phyloP scores from a whole-genome alignment of 2,797 vertebrate species.

The Podarcis lilfordi region DNA sequence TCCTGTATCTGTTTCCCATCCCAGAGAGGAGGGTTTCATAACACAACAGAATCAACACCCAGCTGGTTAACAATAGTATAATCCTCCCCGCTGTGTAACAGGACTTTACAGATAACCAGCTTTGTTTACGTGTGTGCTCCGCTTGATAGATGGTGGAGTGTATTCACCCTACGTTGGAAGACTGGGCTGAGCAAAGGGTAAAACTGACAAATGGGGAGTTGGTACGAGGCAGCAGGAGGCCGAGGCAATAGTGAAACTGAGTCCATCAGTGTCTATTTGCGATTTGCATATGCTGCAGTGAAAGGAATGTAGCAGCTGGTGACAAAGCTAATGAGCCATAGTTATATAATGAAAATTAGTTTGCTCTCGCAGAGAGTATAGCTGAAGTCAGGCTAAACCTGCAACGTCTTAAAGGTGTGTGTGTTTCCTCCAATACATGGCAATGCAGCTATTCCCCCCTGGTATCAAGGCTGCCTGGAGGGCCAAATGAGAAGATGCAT shows the following conservation, averaged over 20 bases:
- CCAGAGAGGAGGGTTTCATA: not conserved
- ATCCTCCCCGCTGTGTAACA: not conserved
- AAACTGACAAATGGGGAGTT: not conserved
- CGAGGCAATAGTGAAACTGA: not conserved
- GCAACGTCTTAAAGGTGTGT: not conserved
- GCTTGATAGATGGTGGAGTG: too few species aligned
- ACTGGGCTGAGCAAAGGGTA: not conserved
- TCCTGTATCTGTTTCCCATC: too few species aligned
- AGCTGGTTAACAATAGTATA: not conserved
- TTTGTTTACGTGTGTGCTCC: too few species aligned
- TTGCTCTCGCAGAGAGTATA: not conserved
- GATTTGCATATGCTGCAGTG: not conserved
- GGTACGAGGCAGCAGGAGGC: not conserved
- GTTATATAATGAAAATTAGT: constrained; percentile 1
- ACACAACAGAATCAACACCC: not conserved
- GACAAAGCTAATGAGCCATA: constrained; percentile 15
- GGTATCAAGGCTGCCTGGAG: not conserved
- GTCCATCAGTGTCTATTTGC: not conserved
- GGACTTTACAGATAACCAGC: not conserved
- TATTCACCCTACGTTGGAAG: not conserved
- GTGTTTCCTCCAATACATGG: not conserved
- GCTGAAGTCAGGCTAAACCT: not conserved
- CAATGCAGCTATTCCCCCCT: not conserved
- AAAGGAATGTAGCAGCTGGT: constrained; percentile 2
- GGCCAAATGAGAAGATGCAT: not conserved